phyloP scores from a whole-genome alignment of 64 coral and sea anemone species.

The Hydrozoanthus tunicans region DNA sequence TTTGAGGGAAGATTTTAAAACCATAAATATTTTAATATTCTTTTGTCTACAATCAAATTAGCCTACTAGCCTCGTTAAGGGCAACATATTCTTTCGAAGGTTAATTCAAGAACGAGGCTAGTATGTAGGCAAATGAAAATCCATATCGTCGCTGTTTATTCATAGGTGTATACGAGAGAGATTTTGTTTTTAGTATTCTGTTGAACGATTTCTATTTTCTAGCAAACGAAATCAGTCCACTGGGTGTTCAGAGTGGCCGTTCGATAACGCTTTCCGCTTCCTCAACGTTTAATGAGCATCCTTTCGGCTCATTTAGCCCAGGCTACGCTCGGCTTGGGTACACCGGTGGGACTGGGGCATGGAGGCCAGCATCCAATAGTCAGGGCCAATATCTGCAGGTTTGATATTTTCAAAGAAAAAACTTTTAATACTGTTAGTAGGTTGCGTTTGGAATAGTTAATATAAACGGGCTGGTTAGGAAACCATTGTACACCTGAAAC shows the following conservation, averaged over 20 bases:
- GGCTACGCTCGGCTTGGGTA: constrained; percentile 16
- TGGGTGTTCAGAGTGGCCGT: constrained; percentile 25
- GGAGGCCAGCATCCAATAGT: constrained; percentile 37
- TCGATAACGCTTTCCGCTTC: not conserved
- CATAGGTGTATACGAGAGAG: too few species aligned
- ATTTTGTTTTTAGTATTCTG: not conserved
- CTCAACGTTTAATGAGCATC: not conserved
- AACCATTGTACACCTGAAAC: too few species aligned
- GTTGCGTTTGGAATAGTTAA: too few species aligned
- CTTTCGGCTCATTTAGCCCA: constrained; percentile 19
- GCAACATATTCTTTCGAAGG: too few species aligned
- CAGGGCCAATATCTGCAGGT: constrained; percentile 55
- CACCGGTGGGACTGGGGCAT: constrained; percentile 20
- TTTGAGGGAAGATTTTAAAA: too few species aligned
- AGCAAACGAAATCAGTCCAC: constrained; percentile 23
- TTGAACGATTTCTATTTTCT: not conserved
- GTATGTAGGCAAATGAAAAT: too few species aligned
- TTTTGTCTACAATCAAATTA: too few species aligned
- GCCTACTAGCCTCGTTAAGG: too few species aligned
- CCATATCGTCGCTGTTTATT: too few species aligned
- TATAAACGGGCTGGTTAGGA: too few species aligned
- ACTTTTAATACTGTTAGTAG: not conserved
- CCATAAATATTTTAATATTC: too few species aligned
- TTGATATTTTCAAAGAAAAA: not conserved
- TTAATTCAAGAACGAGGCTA: too few species aligned